Conservation (phyloP, 2,888 invertebrate species). For the Nebria brevicollis region DNA sequence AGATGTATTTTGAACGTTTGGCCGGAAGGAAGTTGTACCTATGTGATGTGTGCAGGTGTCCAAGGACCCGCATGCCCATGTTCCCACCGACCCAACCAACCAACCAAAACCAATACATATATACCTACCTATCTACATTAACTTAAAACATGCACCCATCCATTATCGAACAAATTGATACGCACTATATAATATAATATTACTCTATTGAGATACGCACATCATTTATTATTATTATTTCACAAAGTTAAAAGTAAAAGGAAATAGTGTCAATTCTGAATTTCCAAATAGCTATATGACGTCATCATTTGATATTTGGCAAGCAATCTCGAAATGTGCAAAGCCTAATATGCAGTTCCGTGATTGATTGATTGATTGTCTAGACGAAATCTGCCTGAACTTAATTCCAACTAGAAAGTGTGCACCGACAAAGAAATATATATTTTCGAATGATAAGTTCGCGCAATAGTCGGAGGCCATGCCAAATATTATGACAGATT, state of each 20-base stretch:
- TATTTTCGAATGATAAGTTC: neutral
- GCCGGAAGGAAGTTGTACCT: slow-evolving; percentile 36
- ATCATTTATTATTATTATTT: too few relatives aligned
- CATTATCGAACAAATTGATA: neutral
- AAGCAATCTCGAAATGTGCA: neutral
- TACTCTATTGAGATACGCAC: neutral
- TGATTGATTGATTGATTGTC: neutral
- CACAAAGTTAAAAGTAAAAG: too few relatives aligned
- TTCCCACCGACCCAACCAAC: slow-evolving; percentile 31
- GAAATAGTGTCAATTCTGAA: too few relatives aligned
- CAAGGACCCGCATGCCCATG: slow-evolving; percentile 38
- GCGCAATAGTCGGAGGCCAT: neutral
- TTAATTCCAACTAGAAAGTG: neutral
- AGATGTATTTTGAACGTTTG: slow-evolving; percentile 12
- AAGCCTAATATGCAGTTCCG: neutral
- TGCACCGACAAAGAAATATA: neutral
- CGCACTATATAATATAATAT: neutral
- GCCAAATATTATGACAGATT: neutral
- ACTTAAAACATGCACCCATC: slow-evolving; percentile 8
- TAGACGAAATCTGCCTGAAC: neutral
- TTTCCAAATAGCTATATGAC: too few relatives aligned
- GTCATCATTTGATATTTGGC: neutral
- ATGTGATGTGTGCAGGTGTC: slow-evolving; percentile 40
- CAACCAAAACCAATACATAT: slow-evolving; percentile 20
- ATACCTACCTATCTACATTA: slow-evolving; percentile 12